Percentiles rank a stretch among this genome's conserved stretches.
Conservation (phyloP, 1,140 invertebrate genomes). For the Homalodisca vitripennis region DNA sequence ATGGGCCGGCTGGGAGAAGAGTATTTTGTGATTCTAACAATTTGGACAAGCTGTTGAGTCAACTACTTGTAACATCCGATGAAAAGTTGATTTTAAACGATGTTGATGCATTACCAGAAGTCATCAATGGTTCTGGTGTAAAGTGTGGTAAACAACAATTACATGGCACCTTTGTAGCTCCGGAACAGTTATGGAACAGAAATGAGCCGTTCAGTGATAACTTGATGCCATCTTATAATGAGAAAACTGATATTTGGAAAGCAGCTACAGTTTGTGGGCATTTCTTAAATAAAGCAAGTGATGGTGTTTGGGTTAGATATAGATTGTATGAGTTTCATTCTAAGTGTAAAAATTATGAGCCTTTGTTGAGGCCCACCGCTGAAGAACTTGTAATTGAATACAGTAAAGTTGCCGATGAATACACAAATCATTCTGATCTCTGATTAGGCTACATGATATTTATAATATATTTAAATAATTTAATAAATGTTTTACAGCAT, state of each 20-base stretch:
- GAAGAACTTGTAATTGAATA: slow-evolving; percentile 41
- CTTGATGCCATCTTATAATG: slow-evolving; percentile 51
- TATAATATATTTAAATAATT: no score
- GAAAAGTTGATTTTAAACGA: slow-evolving; percentile 52
- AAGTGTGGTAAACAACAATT: slow-evolving; percentile 52
- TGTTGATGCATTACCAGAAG: slow-evolving; percentile 53
- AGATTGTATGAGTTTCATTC: slow-evolving; percentile 49
- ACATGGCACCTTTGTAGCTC: slow-evolving; percentile 52
- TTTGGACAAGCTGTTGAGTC: slow-evolving; percentile 52
- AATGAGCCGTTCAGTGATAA: slow-evolving; percentile 43
- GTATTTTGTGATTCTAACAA: slow-evolving; percentile 58
- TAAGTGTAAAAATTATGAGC: slow-evolving; percentile 46
- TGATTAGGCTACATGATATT: no score
- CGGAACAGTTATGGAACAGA: slow-evolving; percentile 53
- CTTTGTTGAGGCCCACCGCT: slow-evolving; percentile 46
- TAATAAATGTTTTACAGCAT: no score
- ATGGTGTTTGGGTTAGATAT: slow-evolving; percentile 40
- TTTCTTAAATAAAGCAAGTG: slow-evolving; percentile 45
- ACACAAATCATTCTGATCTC: no score
- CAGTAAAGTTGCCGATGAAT: slow-evolving; percentile 13
- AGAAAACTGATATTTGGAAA: slow-evolving; percentile 59
- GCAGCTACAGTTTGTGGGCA: slow-evolving; percentile 52
- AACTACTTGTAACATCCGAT: slow-evolving; percentile 51
- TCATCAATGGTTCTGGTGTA: slow-evolving; percentile 42
- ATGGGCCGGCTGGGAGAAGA: slow-evolving; percentile 46